A percentile compares a stretch with the other conserved stretches of the same genome.
Evolutionary conservation across 2,888 invertebrate species (phyloP).

Genomic region (Cantharis nigra): DNA sequence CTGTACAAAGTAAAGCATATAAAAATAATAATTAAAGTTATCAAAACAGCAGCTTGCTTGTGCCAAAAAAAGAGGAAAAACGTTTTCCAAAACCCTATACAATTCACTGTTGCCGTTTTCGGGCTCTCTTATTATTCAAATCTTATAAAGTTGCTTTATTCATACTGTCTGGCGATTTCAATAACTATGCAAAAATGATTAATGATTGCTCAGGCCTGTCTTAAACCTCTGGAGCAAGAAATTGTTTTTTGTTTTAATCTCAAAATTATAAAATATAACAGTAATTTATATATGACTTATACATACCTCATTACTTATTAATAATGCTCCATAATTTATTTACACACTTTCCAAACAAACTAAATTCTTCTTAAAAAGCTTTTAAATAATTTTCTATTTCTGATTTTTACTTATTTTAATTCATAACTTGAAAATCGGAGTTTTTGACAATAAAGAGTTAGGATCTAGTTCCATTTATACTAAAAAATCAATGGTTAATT

Average conservation of each 20-base stretch:
- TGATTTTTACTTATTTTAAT: too few relatives aligned
- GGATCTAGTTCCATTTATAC: too few relatives aligned
- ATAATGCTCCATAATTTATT: too few relatives aligned
- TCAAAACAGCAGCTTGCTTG: not conserved
- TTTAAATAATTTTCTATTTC: too few relatives aligned
- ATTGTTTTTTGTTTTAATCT: slow-evolving; percentile 21
- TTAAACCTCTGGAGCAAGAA: slow-evolving; percentile 19
- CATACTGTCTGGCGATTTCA: slow-evolving; percentile 13
- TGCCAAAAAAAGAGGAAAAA: not conserved
- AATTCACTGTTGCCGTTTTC: not conserved
- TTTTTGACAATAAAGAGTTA: too few relatives aligned
- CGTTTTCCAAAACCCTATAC: not conserved
- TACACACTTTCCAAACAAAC: too few relatives aligned
- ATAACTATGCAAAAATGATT: slow-evolving; percentile 21
- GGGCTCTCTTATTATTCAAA: slow-evolving; percentile 1
- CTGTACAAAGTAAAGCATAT: slow-evolving; percentile 6
- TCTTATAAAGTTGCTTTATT: slow-evolving; percentile 16
- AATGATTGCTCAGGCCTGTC: slow-evolving; percentile 15
- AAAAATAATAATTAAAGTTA: slow-evolving; percentile 7
- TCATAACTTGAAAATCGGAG: too few relatives aligned
- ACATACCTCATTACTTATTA: slow-evolving; percentile 4
- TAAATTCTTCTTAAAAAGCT: too few relatives aligned
- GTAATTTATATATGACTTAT: slow-evolving; percentile 19
- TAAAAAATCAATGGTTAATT: too few relatives aligned
- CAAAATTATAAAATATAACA: slow-evolving; percentile 18